Evolutionary conservation across 2,113 vertebrate species (phyloP), one percentile per base, ranked within the genome.

Genomic region (Gavia stellata): DNA sequence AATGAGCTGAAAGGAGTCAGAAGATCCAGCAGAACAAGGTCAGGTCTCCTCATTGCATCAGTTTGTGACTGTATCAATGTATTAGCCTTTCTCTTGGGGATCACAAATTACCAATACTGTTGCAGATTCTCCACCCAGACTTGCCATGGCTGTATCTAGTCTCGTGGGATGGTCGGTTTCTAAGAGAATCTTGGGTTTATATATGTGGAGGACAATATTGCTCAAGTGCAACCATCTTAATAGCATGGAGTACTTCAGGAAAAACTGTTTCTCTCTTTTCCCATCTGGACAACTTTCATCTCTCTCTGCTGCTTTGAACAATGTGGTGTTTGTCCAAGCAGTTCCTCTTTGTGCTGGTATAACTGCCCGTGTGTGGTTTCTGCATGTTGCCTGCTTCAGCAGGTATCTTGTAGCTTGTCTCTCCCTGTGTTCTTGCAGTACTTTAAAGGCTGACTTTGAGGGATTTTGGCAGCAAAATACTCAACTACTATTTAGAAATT

Each of bases 241-340:
- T 6, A 75, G 16, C 26, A 9, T 34, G 74, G 53, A 75, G 20
- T 40, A 71, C 28, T 67, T 73, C 6, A 81, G 26, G 55, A 85
- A 62, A 63, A 82, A 7, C 4, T 16, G 14, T 8, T 71, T 78
- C 19, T 63, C 19, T 56, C 36, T 78, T 74, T 25, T 62, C 24
- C 45, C 12, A 11, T 66, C 26, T 75, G 62, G 71, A 53, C 24
- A 75, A 33, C 38, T 67, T 49, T 71, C 36, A 40, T 17, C n/a
- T 31, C 6, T 72, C 34, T 18, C 42, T 86, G 71, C 70, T 71
- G 56, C 52, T 75, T 49, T 79, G 71, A 75, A 4, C 31, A 33
- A 5, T 0, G 0, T 62, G 38, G 7, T 61, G 16, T 45, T 72
- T 83, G n/a, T 73, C 71, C 61, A 52, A 50, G 77, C 58, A 31